These are phyloP conservation scores for Mellivora capensis DNA, from an alignment of 2,113 vertebrate species.

Conservation along the genomic window DNA sequence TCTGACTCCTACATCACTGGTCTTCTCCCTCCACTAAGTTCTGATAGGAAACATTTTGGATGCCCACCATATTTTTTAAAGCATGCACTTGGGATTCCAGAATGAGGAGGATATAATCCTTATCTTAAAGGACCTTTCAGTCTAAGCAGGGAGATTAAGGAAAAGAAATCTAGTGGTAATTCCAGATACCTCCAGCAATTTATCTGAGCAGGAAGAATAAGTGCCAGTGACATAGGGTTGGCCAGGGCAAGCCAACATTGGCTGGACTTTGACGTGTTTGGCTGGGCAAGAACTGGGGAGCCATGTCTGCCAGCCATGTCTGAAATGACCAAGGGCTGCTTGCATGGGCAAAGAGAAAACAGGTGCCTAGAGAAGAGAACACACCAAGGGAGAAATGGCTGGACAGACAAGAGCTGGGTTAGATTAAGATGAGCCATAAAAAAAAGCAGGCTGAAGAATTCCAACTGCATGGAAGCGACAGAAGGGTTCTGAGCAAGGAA, in stretches of 20 bases:
- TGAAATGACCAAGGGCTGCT: not conserved
- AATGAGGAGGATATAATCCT: not conserved
- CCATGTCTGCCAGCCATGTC: not conserved
- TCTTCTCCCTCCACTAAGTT: not conserved
- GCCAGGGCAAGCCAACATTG: rapidly evolving
- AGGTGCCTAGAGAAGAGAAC: not conserved
- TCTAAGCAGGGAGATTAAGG: not conserved
- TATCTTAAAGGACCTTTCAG: not conserved
- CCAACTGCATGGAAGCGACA: not conserved
- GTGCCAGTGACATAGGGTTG: rapidly evolving
- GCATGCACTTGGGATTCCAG: not conserved
- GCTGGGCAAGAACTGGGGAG: not conserved
- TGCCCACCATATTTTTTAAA: not conserved
- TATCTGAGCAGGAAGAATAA: not conserved
- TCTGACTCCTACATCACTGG: not conserved
- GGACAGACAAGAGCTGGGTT: not conserved
- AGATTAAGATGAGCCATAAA: not conserved
- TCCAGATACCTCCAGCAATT: not conserved
- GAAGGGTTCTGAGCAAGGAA: not conserved
- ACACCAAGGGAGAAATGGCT: not conserved
- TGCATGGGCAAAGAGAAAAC: not conserved
- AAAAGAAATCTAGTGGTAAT: not conserved
- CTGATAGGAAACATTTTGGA: not conserved
- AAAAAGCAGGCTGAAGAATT: not conserved
- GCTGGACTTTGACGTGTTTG: not conserved